Evolutionary conservation across 2,797 vertebrate species (phyloP).

Genomic region (Florisuga fusca): DNA sequence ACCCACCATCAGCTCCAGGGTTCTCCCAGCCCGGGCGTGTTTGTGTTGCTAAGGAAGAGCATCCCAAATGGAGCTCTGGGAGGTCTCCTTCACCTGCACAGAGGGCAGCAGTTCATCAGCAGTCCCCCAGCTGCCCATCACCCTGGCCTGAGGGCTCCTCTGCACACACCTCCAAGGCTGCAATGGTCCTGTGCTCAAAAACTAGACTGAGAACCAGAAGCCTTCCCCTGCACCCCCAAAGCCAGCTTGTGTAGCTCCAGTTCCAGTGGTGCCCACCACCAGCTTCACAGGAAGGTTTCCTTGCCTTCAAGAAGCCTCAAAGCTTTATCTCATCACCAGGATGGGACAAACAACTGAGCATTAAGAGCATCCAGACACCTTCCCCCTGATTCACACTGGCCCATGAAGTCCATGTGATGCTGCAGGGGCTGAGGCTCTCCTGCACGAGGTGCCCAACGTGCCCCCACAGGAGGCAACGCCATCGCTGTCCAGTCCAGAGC

Average conservation of each 20-base stretch:
- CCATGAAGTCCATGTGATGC: rapidly evolving
- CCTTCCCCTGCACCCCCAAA: neutral
- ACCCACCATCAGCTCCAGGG: neutral
- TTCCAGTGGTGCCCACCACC: neutral
- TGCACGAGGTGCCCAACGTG: rapidly evolving
- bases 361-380: neutral
- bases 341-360: neutral
- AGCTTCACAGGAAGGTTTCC: neutral
- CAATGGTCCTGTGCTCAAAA: neutral
- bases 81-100: neutral
- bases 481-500: neutral
- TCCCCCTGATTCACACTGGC: too few relatives aligned
- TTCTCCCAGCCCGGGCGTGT: neutral
- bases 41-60: neutral
- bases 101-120: neutral
- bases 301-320: neutral
- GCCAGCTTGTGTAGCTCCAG: neutral
- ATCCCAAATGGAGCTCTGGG: neutral
- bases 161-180: neutral
- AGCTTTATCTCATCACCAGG: neutral
- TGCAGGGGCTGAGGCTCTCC: neutral
- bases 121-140: rapidly evolving
- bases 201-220: neutral
- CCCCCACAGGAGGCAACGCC: rapidly evolving
- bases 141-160: rapidly evolving